Percentiles rank a stretch among this genome's conserved stretches.
Evolutionary conservation across 2,797 vertebrate genomes (phyloP).

Genomic region (Enteromius afrohamiltoni): DNA sequence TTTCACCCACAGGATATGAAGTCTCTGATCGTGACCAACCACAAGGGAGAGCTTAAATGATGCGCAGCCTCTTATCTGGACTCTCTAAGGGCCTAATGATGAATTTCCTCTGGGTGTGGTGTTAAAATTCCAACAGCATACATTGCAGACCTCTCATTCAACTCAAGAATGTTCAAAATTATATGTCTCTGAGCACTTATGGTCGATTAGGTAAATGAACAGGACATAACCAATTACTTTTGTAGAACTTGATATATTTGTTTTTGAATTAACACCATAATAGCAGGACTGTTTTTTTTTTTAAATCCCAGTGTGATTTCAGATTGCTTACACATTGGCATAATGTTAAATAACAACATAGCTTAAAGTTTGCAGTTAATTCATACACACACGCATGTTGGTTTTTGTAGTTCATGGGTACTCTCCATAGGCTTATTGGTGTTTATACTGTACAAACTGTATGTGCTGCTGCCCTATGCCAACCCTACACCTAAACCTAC

Average conservation of each 20-base stretch:
- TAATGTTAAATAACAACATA: background rate
- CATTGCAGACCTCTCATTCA: constrained; percentile 45
- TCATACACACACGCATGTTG: background rate
- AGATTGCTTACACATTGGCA: background rate
- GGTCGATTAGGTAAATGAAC: background rate
- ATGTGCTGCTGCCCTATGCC: too few species aligned
- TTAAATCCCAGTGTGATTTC: background rate
- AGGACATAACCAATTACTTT: background rate
- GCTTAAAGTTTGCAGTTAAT: background rate
- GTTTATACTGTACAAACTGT: too few species aligned
- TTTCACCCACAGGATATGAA: constrained; percentile 49
- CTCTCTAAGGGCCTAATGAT: constrained; percentile 58
- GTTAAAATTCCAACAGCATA: constrained; percentile 46
- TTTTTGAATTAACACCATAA: background rate
- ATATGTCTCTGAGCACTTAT: background rate
- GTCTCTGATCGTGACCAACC: constrained; percentile 45
- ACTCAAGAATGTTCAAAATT: constrained; percentile 20
- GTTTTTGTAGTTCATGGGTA: too few species aligned
- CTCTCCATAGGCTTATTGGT: too few species aligned
- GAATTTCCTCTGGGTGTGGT: constrained; percentile 70
- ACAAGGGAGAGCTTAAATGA: constrained; percentile 33
- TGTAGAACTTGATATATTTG: background rate
- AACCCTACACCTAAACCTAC: too few species aligned
- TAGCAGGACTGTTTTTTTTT: background rate
- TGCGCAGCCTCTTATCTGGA: constrained; percentile 45